A percentile compares a stretch with the other conserved stretches of the same genome.
Evolutionary conservation across 2,888 invertebrate species (phyloP).

Genomic region (Drosophila barbarae): DNA sequence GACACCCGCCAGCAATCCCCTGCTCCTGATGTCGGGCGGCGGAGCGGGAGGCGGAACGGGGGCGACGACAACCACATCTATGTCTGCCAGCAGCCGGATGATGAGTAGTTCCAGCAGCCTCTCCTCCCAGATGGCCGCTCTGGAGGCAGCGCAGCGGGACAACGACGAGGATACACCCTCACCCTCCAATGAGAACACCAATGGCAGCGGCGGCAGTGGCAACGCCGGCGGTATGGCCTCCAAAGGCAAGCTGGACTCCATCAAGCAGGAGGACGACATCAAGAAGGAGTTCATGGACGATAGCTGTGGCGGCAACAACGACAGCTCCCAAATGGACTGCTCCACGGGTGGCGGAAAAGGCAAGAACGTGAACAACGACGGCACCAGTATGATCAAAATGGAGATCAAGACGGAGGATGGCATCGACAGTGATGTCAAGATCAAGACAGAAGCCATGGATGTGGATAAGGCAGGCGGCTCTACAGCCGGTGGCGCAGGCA

Average conservation of each 20-base stretch:
- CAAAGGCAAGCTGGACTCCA: constrained; percentile 84
- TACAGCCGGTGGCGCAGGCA: constrained; percentile 53
- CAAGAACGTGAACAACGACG: constrained; percentile 84
- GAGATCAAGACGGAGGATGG: constrained; percentile 74
- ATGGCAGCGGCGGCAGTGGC: constrained; percentile 55
- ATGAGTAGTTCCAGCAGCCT: constrained; percentile 80
- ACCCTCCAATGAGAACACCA: constrained; percentile 78
- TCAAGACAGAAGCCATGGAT: constrained; percentile 80
- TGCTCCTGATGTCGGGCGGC: constrained; percentile 42
- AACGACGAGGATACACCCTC: constrained; percentile 84
- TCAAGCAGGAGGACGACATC: constrained; percentile 85
- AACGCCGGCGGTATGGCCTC: constrained; percentile 74
- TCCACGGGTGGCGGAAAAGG: constrained; percentile 80
- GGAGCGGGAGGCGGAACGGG: constrained; percentile 24
- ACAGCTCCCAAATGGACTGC: constrained; percentile 79
- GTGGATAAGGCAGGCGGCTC: constrained; percentile 69
- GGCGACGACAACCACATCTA: constrained; percentile 26
- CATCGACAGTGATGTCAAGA: constrained; percentile 50
- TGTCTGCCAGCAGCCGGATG: constrained; percentile 44
- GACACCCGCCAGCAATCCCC: constrained; percentile 44
- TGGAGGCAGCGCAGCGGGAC: constrained; percentile 85
- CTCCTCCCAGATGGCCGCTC: constrained; percentile 87
- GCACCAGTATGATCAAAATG: constrained; percentile 77
- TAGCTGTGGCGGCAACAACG: constrained; percentile 75
- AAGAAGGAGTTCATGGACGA: constrained; percentile 85